Conservation (phyloP, 2,888 invertebrate genomes). For the Acanthosoma haemorrhoidale region DNA sequence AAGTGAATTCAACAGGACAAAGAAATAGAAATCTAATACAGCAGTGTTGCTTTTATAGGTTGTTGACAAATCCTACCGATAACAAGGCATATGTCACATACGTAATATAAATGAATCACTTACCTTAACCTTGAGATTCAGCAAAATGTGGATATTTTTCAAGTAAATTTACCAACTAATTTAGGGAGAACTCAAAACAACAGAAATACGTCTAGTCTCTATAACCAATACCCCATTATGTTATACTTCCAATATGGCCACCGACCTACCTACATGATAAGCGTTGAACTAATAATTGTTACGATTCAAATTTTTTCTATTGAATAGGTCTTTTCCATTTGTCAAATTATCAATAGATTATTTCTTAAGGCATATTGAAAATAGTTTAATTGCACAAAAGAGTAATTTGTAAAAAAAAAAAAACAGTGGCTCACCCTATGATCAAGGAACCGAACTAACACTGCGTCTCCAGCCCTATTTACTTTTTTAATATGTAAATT, state of each 20-base stretch:
- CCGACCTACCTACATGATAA: conserved; percentile 11
- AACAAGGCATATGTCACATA: conserved; percentile 8
- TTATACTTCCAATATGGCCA: conserved; percentile 28
- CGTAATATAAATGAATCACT: neutral
- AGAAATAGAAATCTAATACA: neutral
- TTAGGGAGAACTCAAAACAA: conserved; percentile 20
- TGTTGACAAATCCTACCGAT: conserved; percentile 9
- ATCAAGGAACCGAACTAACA: too few species aligned
- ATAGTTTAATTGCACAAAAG: too few species aligned
- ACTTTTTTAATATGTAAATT: too few species aligned
- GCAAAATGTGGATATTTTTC: neutral
- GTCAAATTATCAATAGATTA: too few species aligned
- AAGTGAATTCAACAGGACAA: too few species aligned
- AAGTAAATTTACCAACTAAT: conserved; percentile 18
- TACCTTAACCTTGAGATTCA: conserved; percentile 8
- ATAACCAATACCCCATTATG: conserved; percentile 30
- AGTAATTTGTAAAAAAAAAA: too few species aligned
- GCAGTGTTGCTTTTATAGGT: neutral
- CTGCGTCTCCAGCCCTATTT: too few species aligned
- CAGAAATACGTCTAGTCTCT: conserved; percentile 31
- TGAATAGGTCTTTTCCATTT: neutral
- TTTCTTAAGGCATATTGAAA: too few species aligned
- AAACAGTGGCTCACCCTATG: too few species aligned
- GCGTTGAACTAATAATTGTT: neutral
- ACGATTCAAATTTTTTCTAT: neutral